phyloP scores from a whole-genome alignment of 2,113 vertebrate species.

The Peromyscus maniculatus region DNA sequence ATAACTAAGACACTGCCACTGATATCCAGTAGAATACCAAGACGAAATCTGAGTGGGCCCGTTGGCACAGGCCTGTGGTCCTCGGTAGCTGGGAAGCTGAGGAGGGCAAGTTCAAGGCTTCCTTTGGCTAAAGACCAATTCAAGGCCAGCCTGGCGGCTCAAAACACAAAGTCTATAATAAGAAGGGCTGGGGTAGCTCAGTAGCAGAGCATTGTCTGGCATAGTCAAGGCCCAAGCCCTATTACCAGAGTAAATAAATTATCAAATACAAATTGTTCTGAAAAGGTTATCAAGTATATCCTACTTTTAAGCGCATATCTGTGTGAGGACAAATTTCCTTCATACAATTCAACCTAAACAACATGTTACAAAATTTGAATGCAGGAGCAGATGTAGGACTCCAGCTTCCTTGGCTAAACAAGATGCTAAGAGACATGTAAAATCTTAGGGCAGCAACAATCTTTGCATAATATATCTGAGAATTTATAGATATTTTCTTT shows the following conservation, averaged over 20 bases:
- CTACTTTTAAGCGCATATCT: constrained; percentile 27
- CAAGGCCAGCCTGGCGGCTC: no score
- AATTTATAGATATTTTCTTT: constrained; percentile 34
- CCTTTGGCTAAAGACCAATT: neutral
- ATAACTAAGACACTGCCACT: neutral
- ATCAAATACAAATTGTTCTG: neutral
- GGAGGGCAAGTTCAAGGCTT: neutral
- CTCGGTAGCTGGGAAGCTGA: neutral
- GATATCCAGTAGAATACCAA: neutral
- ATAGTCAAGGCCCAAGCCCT: neutral
- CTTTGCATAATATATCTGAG: neutral
- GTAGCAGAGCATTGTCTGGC: neutral
- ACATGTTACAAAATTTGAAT: neutral
- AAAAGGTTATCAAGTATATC: constrained; percentile 14
- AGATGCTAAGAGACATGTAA: constrained; percentile 28
- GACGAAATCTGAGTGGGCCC: neutral
- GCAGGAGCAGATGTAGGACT: constrained; percentile 18
- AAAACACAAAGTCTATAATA: neutral
- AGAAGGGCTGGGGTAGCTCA: neutral
- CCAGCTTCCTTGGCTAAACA: constrained; percentile 8
- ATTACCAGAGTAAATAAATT: neutral
- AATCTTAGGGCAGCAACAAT: constrained; percentile 35
- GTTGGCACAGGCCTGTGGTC: neutral
- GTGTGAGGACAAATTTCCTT: constrained; percentile 2
- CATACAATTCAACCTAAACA: constrained; percentile 40